Evolutionary conservation across 92 coral and sea anemone species (phyloP).

Genomic region (Phenganax marumi): DNA sequence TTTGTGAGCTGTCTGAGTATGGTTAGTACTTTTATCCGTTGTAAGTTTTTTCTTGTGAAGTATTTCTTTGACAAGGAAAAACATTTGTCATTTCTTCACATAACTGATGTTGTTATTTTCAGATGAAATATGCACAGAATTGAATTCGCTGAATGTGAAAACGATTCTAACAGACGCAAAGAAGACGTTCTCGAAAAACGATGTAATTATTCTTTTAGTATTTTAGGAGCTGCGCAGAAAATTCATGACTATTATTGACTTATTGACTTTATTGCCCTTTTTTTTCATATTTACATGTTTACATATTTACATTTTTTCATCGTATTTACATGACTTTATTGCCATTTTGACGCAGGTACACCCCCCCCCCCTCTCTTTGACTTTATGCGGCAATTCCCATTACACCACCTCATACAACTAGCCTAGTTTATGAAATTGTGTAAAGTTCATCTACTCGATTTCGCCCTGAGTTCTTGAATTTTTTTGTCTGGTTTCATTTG

Average conservation of each 20-base stretch:
- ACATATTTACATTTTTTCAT: no score
- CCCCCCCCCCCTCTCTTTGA: no score
- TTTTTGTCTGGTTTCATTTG: constrained; percentile 2
- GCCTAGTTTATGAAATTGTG: no score
- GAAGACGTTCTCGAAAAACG: constrained; percentile 64
- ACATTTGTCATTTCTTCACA: not conserved
- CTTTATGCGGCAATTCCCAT: no score
- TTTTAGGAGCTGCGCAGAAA: no score
- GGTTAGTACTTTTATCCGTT: constrained; percentile 48
- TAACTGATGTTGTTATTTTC: not conserved
- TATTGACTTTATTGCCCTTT: not conserved
- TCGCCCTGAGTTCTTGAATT: not conserved
- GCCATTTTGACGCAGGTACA: no score
- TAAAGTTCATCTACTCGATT: not conserved
- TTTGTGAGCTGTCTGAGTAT: constrained; percentile 88
- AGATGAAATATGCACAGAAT: constrained; percentile 75
- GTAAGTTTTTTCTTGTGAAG: not conserved
- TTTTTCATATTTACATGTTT: no score
- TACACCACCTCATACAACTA: no score
- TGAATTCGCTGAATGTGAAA: constrained; percentile 62
- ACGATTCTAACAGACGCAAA: constrained; percentile 69
- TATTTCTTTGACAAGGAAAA: not conserved
- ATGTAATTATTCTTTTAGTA: constrained; percentile 29
- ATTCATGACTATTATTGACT: no score
- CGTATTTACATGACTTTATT: not conserved